Conservation (phyloP, 2,113 vertebrate species). For the Dromaius novaehollandiae region DNA sequence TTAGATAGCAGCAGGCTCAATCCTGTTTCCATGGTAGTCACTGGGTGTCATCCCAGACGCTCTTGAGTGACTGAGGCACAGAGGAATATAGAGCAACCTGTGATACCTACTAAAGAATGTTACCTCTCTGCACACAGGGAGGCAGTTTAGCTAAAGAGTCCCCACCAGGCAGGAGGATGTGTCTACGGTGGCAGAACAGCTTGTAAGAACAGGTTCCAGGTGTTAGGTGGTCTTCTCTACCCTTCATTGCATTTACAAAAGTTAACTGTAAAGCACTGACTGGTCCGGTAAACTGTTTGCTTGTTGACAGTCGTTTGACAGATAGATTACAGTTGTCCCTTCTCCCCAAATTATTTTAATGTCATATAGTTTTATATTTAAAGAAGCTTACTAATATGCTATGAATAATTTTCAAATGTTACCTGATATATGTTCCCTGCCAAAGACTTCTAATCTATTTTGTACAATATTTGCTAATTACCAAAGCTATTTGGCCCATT, state of each 20-base stretch:
- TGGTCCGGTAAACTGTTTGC: not conserved
- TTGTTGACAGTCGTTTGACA: not conserved
- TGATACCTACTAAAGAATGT: not conserved
- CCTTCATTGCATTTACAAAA: not conserved
- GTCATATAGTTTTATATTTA: conserved; percentile 5
- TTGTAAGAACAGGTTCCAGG: not conserved
- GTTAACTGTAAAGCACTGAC: not conserved
- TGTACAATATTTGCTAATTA: conserved; percentile 60
- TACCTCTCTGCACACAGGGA: no score
- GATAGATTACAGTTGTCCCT: not conserved
- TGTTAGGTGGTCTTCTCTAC: not conserved
- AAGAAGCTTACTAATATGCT: conserved; percentile 14
- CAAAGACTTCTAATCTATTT: conserved; percentile 65
- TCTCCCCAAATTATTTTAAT: conserved; percentile 2
- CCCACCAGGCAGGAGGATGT: not conserved
- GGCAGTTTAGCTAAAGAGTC: not conserved
- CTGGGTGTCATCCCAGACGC: not conserved
- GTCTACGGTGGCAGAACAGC: not conserved
- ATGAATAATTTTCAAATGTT: conserved; percentile 46
- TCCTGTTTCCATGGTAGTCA: rapidly evolving
- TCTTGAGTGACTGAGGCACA: not conserved
- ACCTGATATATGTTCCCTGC: not conserved
- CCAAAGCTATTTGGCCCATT: conserved; percentile 61
- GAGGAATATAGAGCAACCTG: not conserved
- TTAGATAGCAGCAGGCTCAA: not conserved